Percentiles rank a stretch among this genome's conserved stretches.
These are phyloP conservation scores for Drosophila athabasca DNA, from an alignment of 1,140 invertebrate species.

Conservation along the genomic window DNA sequence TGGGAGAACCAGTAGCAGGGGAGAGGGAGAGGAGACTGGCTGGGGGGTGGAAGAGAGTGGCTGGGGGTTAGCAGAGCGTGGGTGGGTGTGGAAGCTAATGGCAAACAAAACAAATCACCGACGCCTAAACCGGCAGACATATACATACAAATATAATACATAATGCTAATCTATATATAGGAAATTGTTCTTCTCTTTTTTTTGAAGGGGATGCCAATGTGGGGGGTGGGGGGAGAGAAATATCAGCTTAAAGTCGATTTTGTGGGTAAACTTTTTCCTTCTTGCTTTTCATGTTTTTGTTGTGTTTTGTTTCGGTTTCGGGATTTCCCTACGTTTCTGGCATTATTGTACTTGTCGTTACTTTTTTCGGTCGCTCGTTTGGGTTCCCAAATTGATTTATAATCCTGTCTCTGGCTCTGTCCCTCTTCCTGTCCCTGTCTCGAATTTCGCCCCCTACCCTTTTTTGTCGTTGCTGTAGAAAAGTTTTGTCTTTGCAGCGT, in stretches of 20 bases:
- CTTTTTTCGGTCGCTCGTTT: constrained; percentile 37
- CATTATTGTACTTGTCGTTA: constrained; percentile 49
- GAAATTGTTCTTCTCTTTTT: constrained; percentile 4
- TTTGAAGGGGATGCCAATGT: too few relatives aligned
- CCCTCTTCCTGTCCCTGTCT: constrained; percentile 57
- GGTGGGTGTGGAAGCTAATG: constrained; percentile 50
- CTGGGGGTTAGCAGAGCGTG: too few relatives aligned
- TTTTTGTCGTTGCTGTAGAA: constrained; percentile 9
- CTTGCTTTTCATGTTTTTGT: constrained; percentile 36
- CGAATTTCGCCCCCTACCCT: constrained; percentile 43
- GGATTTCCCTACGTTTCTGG: constrained; percentile 20
- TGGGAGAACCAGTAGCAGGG: too few relatives aligned
- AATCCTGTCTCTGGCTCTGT: constrained; percentile 64
- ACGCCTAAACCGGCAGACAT: constrained; percentile 48
- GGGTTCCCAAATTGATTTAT: constrained; percentile 71
- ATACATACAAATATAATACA: constrained; percentile 28
- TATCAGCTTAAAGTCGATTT: constrained; percentile 66
- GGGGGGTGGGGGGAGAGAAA: constrained; percentile 13
- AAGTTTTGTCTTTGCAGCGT: constrained; percentile 28
- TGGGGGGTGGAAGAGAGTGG: too few relatives aligned
- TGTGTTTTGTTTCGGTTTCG: constrained; percentile 22
- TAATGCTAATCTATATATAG: constrained; percentile 33
- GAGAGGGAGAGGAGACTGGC: too few relatives aligned
- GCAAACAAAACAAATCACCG: constrained; percentile 79
- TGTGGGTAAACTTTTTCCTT: constrained; percentile 47